Evolutionary conservation across 2,797 vertebrate genomes (phyloP), one percentile per base, ranked within the genome.

Genomic region (Sphenopsis melanotis): DNA sequence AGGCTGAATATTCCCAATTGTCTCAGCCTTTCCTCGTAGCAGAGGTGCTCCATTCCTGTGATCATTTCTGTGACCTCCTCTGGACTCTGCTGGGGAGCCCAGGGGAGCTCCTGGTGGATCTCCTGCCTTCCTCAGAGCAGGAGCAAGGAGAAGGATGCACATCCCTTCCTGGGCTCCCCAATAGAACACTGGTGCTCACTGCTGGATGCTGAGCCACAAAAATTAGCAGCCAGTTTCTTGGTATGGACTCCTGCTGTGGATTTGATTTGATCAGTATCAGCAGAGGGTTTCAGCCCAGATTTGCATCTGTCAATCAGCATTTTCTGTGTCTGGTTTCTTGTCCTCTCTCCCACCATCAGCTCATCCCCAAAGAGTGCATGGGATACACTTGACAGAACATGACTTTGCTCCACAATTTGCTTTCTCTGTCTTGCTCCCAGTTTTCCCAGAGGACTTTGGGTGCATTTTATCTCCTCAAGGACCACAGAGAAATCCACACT

Each of bases 111-210:
- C 63, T 63, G 42, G 13, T 49, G 42, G 36, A 44, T 49, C 16
- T 59, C 37, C 49, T 49, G 47, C 71, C n/a, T 74, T 70, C 30
- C 55, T 44, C 34, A 56, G 68, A 75, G 32, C 42, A 26, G 11
- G 23, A 61, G 19, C 39, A 71, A 65, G 53, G 65, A 53, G 47
- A 68, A 86, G 30, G 4, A 24, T 17, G n/a, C 21, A 16, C 29
- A 39, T 39, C 13, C 4, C 36, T 65, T 78, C 34, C 30, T 57
- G 29, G 30, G 8, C 26, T 88, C 79, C 56, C 32, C 7, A 2
- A 0, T 2, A 1, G 1, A 52, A 16, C 41, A 5, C 41, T 2
- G 4, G 24, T 18, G 2, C 1, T 71, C 41, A 6, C 36, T 65
- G 64, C 56, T 4, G 3, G 14, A 61, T 60, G 42, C 21, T 86